A percentile compares a stretch with the other conserved stretches of the same genome.
Conservation (phyloP, 2,113 vertebrate genomes). For the Parotia lawesii region DNA sequence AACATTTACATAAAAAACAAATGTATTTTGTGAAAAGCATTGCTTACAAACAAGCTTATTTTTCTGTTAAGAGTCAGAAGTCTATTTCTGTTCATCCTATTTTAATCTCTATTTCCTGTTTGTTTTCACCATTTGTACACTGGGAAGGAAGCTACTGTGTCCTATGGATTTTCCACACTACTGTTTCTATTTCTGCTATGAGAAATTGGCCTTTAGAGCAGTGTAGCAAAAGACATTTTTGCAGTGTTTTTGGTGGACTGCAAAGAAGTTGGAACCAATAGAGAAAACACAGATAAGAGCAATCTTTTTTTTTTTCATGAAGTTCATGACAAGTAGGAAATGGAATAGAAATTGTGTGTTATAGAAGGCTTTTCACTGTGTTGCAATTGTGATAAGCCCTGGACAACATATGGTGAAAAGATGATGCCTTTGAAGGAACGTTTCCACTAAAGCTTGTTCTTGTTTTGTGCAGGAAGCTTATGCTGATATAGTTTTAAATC, state of each 20-base stretch:
- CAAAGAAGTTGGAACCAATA: not conserved
- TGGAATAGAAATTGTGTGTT: not conserved
- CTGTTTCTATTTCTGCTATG: not conserved
- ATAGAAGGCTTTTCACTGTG: not conserved
- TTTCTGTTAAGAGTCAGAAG: not conserved
- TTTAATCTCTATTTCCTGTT: conserved; percentile 32
- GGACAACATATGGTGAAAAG: not conserved
- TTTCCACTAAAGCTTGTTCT: not conserved
- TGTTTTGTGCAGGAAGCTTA: not conserved
- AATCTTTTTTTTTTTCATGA: not conserved
- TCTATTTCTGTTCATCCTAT: not conserved
- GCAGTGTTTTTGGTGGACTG: not conserved
- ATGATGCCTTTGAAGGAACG: not conserved
- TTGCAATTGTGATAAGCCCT: not conserved
- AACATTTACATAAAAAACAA: not conserved
- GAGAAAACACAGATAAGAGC: not conserved
- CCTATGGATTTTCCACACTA: not conserved
- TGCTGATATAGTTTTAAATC: not conserved
- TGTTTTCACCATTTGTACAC: not conserved
- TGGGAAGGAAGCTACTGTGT: conserved; percentile 26
- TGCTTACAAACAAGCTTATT: not conserved
- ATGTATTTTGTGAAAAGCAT: not conserved
- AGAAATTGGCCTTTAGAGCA: conserved; percentile 2
- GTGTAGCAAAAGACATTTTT: not conserved
- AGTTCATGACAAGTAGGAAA: not conserved